Conservation (phyloP, 2,113 vertebrate genomes). For the Leucoraja erinaceus region DNA sequence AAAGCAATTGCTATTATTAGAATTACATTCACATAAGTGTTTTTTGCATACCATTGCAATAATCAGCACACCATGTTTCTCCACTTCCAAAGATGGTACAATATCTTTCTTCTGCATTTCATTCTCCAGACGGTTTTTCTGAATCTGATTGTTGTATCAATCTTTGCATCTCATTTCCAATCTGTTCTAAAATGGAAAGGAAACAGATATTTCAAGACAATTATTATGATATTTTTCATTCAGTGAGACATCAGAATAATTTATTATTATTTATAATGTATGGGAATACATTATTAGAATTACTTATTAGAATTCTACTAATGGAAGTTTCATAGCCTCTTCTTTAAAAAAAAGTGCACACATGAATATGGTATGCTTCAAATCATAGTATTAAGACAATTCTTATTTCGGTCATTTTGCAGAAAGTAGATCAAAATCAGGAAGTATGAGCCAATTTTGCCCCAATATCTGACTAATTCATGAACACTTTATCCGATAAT, state of each 20-base stretch:
- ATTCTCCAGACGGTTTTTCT: neutral
- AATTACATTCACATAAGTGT: neutral
- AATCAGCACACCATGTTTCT: neutral
- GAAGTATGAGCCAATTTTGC: neutral
- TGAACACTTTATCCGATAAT: neutral
- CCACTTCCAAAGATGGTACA: neutral
- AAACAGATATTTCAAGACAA: too few relatives aligned
- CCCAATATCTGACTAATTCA: neutral
- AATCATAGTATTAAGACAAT: too few relatives aligned
- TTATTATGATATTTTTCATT: neutral
- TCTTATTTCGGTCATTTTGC: too few relatives aligned
- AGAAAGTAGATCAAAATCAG: too few relatives aligned
- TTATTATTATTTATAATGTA: neutral
- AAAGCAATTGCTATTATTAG: neutral
- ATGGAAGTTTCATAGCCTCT: neutral
- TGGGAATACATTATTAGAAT: neutral
- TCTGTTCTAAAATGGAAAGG: neutral
- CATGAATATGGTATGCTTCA: too few relatives aligned
- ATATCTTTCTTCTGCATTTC: neutral
- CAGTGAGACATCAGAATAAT: neutral
- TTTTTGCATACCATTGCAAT: neutral
- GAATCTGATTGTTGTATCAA: neutral
- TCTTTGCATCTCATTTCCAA: neutral
- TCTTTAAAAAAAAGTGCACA: too few relatives aligned
- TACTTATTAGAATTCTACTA: neutral